Evolutionary conservation across 2,888 invertebrate species (phyloP).

Genomic region (Pseudococcus longispinus): DNA sequence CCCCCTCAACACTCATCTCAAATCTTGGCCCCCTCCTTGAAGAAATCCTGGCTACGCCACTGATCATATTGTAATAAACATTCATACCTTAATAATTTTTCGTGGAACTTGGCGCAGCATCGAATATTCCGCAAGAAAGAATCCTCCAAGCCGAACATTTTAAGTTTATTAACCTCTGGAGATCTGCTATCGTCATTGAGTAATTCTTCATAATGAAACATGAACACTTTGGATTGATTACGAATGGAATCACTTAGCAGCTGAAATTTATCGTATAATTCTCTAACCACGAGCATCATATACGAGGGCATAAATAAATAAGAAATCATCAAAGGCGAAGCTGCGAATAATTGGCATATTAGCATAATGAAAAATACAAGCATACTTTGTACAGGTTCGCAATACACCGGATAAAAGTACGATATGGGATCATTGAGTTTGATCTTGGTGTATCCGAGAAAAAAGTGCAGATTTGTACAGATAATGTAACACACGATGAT

Average conservation of each 20-base stretch:
- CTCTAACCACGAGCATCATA: neutral
- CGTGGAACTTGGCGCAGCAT: neutral
- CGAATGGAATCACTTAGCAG: neutral
- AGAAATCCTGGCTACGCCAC: no score
- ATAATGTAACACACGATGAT: neutral
- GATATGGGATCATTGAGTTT: neutral
- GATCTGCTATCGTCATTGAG: neutral
- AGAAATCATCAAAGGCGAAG: neutral
- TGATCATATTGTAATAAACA: neutral
- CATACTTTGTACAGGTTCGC: neutral
- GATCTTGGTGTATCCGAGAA: neutral
- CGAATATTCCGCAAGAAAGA: neutral
- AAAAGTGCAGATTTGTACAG: neutral
- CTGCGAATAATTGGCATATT: neutral
- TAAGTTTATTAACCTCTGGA: neutral
- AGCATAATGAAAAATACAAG: neutral
- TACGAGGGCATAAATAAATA: neutral
- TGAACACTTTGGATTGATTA: neutral
- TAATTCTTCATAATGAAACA: neutral
- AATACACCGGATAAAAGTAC: neutral
- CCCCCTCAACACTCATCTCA: no score
- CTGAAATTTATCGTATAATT: neutral
- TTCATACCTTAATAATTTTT: neutral
- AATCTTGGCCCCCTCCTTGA: no score
- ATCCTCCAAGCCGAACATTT: neutral